Percentiles rank a stretch among this genome's conserved stretches.
Evolutionary conservation across 2,888 invertebrate species (phyloP).

Genomic region (Dichetophora obliterata): DNA sequence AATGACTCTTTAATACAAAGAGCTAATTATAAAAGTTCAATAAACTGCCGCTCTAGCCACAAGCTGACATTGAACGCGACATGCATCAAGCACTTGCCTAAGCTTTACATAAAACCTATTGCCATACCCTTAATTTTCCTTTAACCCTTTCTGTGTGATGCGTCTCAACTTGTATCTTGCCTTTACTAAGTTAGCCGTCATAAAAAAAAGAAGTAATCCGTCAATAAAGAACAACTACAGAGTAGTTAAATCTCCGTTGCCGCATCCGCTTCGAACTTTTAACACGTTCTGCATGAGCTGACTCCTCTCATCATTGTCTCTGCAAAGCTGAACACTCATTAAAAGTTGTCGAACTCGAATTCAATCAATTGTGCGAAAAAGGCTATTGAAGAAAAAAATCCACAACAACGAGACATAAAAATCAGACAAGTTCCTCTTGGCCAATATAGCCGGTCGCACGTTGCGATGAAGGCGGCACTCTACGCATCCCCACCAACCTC

Average conservation of each 20-base stretch:
- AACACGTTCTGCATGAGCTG: conserved; percentile 29
- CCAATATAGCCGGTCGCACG: not conserved
- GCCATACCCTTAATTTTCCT: not conserved
- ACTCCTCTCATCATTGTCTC: conserved; percentile 27
- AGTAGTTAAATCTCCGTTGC: not conserved
- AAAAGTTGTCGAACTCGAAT: conserved; percentile 22
- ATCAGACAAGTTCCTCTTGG: conserved; percentile 12
- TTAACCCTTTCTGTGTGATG: not conserved
- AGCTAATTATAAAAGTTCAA: not conserved
- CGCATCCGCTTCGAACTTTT: conserved; percentile 19
- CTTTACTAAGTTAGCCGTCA: not conserved
- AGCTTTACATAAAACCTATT: not conserved
- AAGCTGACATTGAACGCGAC: conserved; percentile 6
- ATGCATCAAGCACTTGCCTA: not conserved
- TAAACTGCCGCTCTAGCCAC: not conserved
- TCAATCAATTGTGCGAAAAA: not conserved
- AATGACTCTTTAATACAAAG: too few relatives aligned
- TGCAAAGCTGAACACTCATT: not conserved
- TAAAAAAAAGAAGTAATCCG: conserved; percentile 20
- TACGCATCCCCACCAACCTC: not conserved
- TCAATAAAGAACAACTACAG: conserved; percentile 16
- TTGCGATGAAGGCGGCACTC: not conserved
- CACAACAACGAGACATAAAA: conserved; percentile 20
- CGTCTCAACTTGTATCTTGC: not conserved
- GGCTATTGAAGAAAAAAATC: not conserved